Base-by-base conservation (phyloP, 1,140 invertebrate genomes). In the Argopecten irradians region DNA sequence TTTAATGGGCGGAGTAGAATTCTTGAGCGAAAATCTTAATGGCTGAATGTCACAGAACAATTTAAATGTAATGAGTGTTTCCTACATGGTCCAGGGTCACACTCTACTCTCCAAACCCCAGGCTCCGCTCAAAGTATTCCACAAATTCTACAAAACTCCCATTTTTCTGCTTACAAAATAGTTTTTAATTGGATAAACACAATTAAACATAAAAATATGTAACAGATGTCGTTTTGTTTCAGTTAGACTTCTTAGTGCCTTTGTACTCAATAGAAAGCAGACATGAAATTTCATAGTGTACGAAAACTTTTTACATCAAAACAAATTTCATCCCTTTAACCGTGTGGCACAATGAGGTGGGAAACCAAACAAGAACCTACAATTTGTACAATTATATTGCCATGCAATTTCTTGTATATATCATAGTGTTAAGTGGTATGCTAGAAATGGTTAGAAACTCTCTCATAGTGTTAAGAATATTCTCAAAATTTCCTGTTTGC, bases 1-100 rank as follows among this genome's bases (percentile, higher is more conserved):
- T 71, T 71, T 71, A 71, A 71, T 71, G 55, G 55, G 55, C n/a
- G n/a, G 55, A 71, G n/a, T 71, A 71, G 55, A 71, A 71, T 71
- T 71, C 55, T 71, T 71, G n/a, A 71, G 55, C 11, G 55, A 28
- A n/a, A 1, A 71, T 28, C 55, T 71, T 71, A 71, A 71, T 71
- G 55, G 55, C 22, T 8, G 55, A 16, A 71, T 71, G 55, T 71
- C 55, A 71, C 55, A 71, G 22, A 71, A 71, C 55, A 28, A 71
- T 71, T 71, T 71, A 71, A 71, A 71, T 71, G 55, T 71, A 71
- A 71, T 28, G 55, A 71, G 55, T 28, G 22, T n/a, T 71, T 46
- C 43, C 43, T 8, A 3, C 19, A 19, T 46, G 22, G 28, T 22
- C 55, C 28, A n/a, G n/a, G 55, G 55, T 71, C 55, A 71, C 55